Evolutionary conservation across 2,113 vertebrate genomes (phyloP), one percentile per base, ranked within the genome.

Genomic region (Passer domesticus): DNA sequence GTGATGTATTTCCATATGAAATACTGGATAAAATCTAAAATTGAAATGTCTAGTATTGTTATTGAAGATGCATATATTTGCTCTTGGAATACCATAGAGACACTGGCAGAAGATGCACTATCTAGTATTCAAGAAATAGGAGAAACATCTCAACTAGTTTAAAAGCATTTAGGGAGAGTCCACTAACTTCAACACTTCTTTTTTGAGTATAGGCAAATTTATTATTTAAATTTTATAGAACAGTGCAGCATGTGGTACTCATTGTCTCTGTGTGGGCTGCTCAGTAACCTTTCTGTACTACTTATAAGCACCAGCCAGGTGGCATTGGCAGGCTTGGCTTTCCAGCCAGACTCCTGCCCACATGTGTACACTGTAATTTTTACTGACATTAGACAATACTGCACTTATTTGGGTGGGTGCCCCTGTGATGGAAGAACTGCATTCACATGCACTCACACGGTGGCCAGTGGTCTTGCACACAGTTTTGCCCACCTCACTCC

Each of bases 151-250:
- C 50, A 75, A 84, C 41, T 86, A 60, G 53, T 89, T 95, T 69
- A 75, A 90, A 94, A 63, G 7, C 60, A 72, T 69, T 49, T 56
- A 86, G 56, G 52, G 68, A 92, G 60, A 56, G 60, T 60, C 28
- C 58, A 70, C 19, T 56, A 83, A 80, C 46, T 90, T 39, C 15
- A 83, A 60, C 15, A 59, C 9, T 46, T 46, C 25, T 46, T 43
- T 73, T 85, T 62, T 33, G 91, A 64, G 11, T 58, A 91, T 14
- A 83, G 59, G 33, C 12, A 94, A 92, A 88, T 83, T 67, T n/a
- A 94, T 84, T 69, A 80, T 86, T 87, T 94, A 59, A 62, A 78
- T 78, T 64, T 89, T 94, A 96, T 69, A 89, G 59, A 89, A 47
- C 7, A 89, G 75, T 11, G 25, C n/a, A 76, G 79, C 75, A 88